Conservation (phyloP, 2,113 vertebrate species). For the Meriones unguiculatus region DNA sequence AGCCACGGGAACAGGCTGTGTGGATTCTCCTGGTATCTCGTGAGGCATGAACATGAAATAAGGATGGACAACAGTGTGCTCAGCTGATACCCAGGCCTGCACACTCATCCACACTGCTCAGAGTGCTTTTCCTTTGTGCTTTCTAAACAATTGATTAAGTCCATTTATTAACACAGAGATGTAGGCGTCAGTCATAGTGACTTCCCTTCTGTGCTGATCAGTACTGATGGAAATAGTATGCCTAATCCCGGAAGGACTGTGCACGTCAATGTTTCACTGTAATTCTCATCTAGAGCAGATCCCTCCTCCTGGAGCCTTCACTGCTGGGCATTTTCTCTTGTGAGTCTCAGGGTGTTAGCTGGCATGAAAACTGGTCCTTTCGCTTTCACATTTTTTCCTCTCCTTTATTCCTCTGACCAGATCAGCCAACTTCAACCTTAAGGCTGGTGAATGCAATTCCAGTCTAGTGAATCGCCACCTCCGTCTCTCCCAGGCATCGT, state of each 20-base stretch:
- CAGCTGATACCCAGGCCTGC: not conserved
- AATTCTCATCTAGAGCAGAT: not conserved
- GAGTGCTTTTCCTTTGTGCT: not conserved
- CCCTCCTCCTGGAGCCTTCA: not conserved
- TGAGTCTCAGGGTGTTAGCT: not conserved
- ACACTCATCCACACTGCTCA: not conserved
- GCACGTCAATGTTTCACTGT: not conserved
- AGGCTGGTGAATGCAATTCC: not conserved
- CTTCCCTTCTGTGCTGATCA: not conserved
- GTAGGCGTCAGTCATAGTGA: not conserved
- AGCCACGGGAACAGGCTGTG: not conserved
- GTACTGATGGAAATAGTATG: not conserved
- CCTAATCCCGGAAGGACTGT: not conserved
- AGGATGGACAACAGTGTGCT: not conserved
- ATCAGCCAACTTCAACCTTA: not conserved
- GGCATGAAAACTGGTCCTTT: not conserved
- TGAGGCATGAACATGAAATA: not conserved
- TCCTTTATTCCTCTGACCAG: not conserved
- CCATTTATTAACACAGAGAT: not conserved
- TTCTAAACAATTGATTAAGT: not conserved
- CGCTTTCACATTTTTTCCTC: not conserved
- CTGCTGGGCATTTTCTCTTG: not conserved
- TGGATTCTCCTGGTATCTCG: not conserved
- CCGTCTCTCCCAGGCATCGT: not conserved
- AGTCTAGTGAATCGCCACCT: not conserved